Evolutionary conservation across 1,140 invertebrate species (phyloP), one percentile per base, ranked within the genome.

Genomic region (Pseudomyrmex gracilis): DNA sequence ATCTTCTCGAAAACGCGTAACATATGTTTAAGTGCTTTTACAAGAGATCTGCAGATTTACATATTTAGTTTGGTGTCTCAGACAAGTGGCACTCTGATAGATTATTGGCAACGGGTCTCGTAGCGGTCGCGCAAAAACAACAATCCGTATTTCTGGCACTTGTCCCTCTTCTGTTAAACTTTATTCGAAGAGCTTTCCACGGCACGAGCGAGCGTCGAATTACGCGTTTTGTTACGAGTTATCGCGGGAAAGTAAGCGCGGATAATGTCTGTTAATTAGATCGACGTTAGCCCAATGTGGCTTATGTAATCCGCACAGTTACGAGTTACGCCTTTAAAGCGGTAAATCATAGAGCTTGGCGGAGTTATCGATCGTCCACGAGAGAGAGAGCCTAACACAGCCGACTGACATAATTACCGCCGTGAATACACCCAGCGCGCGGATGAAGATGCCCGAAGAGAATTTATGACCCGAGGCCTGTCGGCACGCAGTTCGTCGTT

Each of bases 361-460:
- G 17, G 63, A 76, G 53, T 71, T 34, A 87, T 84, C 47, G 71
- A 9, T 82, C 53, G 12, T 76, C 17, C n/a, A 43, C 47, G 61
- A 57, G 64, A 58, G 61, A 57, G 64, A 58, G 20, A 34, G 34
- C 34, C 68, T 57, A 82, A 57, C 51, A 49, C 51, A 24, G 45
- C 7, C 22, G n/a, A 43, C 82, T 74, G 85, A 80, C 63, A 78
- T 87, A 87, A 87, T 87, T 87, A 78, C 60, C 64, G 22, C 8
- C 9, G 49, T 77, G 73, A 80, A 57, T 87, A 74, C 58, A 82
- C 17, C 51, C 68, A 53, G 66, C 64, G 70, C 17, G 20, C 84
- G 67, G 67, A 87, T 87, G 85, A 87, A 87, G 85, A 87, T 73
- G 82, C 87, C 68, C 74, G 17, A 22, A 45, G 66, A 85, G 76